Evolutionary conservation across 2,113 vertebrate species (phyloP).

Genomic region (Takifugu flavidus): DNA sequence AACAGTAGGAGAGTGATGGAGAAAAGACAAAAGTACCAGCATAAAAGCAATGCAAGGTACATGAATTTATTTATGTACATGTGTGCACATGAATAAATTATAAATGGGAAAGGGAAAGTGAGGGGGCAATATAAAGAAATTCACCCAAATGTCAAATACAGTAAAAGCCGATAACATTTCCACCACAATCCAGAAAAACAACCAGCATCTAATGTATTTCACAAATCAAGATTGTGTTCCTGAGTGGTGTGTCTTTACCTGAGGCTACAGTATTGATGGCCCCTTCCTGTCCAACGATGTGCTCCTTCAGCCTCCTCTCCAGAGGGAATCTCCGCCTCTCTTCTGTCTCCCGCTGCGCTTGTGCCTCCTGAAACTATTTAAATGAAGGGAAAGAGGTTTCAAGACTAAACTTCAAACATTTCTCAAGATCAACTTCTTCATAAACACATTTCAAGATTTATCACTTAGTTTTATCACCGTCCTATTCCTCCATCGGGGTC

Average conservation of each 20-base stretch:
- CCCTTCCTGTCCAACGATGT: slow-evolving; percentile 94
- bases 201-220: no score
- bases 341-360: slow-evolving; percentile 80
- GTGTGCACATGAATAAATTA: no score
- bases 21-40: slow-evolving; percentile 4
- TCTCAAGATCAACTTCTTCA: background rate
- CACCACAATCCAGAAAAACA: no score
- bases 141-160: no score
- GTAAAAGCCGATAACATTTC: no score
- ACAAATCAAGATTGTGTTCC: background rate
- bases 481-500: slow-evolving; percentile 1
- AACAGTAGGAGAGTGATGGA: slow-evolving; percentile 35
- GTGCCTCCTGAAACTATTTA: slow-evolving; percentile 83
- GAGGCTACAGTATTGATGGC: slow-evolving; percentile 92
- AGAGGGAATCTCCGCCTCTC: slow-evolving; percentile 90
- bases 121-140: no score
- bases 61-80: background rate
- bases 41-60: slow-evolving; percentile 4
- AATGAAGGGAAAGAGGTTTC: background rate
- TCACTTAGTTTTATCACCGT: background rate
- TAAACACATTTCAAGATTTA: background rate
- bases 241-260: slow-evolving; percentile 67
- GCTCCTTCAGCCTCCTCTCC: slow-evolving; percentile 89
- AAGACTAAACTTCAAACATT: background rate
- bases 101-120: no score